phyloP scores from a whole-genome alignment of 2,797 vertebrate genomes.

The Eutrigla gurnardus region DNA sequence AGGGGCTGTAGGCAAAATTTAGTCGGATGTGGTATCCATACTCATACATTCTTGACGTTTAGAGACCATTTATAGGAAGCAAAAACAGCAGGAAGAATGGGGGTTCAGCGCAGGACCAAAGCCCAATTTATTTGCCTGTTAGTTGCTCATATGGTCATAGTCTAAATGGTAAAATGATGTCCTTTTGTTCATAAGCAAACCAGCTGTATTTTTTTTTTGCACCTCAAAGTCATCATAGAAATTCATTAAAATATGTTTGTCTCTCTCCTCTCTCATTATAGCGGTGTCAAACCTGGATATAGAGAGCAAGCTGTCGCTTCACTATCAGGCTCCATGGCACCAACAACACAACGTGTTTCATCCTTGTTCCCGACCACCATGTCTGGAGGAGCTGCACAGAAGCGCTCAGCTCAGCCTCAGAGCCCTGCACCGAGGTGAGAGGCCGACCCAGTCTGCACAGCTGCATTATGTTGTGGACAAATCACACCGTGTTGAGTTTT shows the following conservation, averaged over 20 bases:
- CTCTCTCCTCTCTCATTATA: conserved; percentile 66
- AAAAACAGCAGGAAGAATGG: not conserved
- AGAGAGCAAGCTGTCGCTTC: conserved; percentile 94
- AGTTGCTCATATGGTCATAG: not conserved
- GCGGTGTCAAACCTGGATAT: conserved; percentile 97
- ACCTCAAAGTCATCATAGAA: not conserved
- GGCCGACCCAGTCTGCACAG: not conserved
- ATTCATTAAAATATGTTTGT: conserved; percentile 17
- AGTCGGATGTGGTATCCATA: not conserved
- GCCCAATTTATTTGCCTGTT: not conserved
- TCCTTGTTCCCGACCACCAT: conserved; percentile 90
- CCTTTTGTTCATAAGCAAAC: not conserved
- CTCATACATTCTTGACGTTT: not conserved
- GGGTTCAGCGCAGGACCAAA: not conserved
- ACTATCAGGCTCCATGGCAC: conserved; percentile 95
- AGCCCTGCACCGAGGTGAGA: conserved; percentile 90
- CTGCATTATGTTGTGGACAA: not conserved
- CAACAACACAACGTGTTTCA: conserved; percentile 96
- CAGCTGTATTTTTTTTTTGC: not conserved
- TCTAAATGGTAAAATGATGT: not conserved
- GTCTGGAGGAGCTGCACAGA: conserved; percentile 94
- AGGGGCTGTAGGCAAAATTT: not conserved
- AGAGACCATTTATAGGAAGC: not conserved
- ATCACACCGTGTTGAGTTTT: not conserved
- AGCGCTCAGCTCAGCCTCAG: conserved; percentile 93